Evolutionary conservation across 2,113 vertebrate genomes (phyloP), one percentile per base, ranked within the genome.

Genomic region (Menura novaehollandiae): DNA sequence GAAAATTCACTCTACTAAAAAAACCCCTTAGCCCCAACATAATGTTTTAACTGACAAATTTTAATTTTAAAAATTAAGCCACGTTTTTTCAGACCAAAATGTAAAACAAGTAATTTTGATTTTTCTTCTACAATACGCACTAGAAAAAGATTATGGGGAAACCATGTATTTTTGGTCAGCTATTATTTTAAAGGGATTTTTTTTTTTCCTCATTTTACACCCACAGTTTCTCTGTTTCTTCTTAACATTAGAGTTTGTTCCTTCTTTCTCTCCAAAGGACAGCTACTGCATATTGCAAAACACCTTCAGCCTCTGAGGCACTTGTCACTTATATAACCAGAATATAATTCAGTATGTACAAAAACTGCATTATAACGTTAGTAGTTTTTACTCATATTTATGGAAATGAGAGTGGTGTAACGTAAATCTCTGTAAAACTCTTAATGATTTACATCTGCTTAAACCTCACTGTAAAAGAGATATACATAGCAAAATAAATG

Each of bases 1-100:
- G 24, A 63, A 64, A 85, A 27, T 23, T 56, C 37, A 32, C 10
- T 62, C 20, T 41, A 14, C 17, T n/a, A 49, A 41, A 14, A 18
- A 5, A 7, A n/a, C 7, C 4, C 11, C 21, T 37, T 14, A 12
- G 5, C 15, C 4, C 2, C 11, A 43, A 15, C 3, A 4, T 7
- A 3, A 19, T 35, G 33, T 39, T 63, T 77, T 16, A 68, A 32
- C 1, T 3, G 4, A 32, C 0, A 64, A 35, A 23, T 19, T 35
- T 33, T n/a, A 33, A 35, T 41, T 84, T 76, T 22, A n/a, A 67
- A 87, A 75, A 43, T 23, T 37, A 32, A 59, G 6, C 22, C 9
- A 3, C 4, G 2, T 15, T 33, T 13, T 66, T 58, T 71, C 27
- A 64, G 11, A 55, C 51, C 32, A 79, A 66, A 49, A 89, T 37